These are phyloP conservation scores for Bombus pascuorum DNA, from an alignment of 1,140 invertebrate species.

Conservation along the genomic window DNA sequence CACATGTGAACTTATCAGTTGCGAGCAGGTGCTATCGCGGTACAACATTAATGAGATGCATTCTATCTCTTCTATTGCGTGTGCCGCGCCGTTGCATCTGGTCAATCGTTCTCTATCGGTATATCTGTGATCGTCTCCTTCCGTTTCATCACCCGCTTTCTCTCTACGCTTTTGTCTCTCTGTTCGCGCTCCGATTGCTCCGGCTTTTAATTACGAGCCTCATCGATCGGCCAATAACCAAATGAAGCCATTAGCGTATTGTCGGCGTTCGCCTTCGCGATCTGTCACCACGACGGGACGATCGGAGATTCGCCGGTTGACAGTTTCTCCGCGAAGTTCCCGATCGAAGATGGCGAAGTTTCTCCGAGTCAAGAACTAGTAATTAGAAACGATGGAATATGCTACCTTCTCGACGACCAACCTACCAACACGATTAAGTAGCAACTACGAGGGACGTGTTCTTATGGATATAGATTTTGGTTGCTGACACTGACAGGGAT, in stretches of 20 bases:
- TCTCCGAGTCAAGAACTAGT: neutral
- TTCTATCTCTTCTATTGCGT: constrained; percentile 63
- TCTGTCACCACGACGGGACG: neutral
- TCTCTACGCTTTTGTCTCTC: constrained; percentile 1
- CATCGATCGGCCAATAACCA: constrained; percentile 22
- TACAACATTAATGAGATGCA: constrained; percentile 62
- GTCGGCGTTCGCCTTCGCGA: neutral
- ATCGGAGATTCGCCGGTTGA: neutral
- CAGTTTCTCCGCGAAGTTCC: neutral
- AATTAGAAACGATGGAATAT: too few relatives aligned
- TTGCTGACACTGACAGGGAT: neutral
- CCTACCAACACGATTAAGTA: neutral
- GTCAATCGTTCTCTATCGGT: constrained; percentile 44
- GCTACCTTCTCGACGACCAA: neutral
- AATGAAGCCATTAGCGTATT: constrained; percentile 47
- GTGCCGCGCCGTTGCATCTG: constrained; percentile 30
- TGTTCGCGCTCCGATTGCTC: constrained; percentile 22
- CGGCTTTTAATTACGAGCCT: constrained; percentile 39
- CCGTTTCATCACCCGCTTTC: constrained; percentile 8
- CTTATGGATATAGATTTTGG: neutral
- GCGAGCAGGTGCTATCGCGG: constrained; percentile 63
- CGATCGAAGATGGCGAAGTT: neutral
- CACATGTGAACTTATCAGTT: constrained; percentile 61
- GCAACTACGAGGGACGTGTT: too few relatives aligned
- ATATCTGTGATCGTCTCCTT: constrained; percentile 8